Percentiles rank a stretch among this genome's conserved stretches.
phyloP scores from a whole-genome alignment of 1,140 invertebrate species.

The Berghia stephanieae region DNA sequence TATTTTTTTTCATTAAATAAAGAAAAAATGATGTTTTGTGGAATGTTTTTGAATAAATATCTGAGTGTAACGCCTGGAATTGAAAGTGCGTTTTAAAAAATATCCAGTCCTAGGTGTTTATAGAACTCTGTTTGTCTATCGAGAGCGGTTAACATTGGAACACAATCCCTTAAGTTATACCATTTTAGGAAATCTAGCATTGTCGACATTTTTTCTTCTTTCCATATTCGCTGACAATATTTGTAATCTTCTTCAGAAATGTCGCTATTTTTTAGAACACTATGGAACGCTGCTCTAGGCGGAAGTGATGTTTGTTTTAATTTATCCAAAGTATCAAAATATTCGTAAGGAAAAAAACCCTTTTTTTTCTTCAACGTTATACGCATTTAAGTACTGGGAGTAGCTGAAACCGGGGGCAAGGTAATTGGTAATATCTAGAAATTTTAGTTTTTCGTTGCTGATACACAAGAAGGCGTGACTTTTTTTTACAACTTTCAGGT shows the following conservation, averaged over 20 bases:
- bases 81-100: constrained; percentile 38
- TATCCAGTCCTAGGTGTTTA: constrained; percentile 33
- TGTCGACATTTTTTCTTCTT: constrained; percentile 32
- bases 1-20: constrained; percentile 35
- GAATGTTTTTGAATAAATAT: constrained; percentile 33
- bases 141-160: constrained; percentile 37
- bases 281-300: constrained; percentile 34
- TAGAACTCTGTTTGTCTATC: constrained; percentile 32
- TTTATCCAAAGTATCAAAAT: constrained; percentile 29
- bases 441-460: constrained; percentile 30
- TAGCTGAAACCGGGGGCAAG: constrained; percentile 38
- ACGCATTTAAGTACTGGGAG: constrained; percentile 40
- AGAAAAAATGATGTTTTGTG: constrained; percentile 25
- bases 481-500: constrained; percentile 32
- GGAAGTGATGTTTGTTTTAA: constrained; percentile 27
- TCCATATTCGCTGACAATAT: constrained; percentile 36
- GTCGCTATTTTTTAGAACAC: constrained; percentile 23
- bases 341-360: constrained; percentile 44
- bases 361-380: constrained; percentile 35
- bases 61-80: constrained; percentile 38
- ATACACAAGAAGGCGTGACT: constrained; percentile 37
- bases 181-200: constrained; percentile 41
- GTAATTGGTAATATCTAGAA: constrained; percentile 38
- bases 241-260: constrained; percentile 37
- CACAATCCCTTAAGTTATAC: constrained; percentile 40